Evolutionary conservation across 2,797 vertebrate species (phyloP), one percentile per base, ranked within the genome.

Genomic region (Intellagama lesueurii): DNA sequence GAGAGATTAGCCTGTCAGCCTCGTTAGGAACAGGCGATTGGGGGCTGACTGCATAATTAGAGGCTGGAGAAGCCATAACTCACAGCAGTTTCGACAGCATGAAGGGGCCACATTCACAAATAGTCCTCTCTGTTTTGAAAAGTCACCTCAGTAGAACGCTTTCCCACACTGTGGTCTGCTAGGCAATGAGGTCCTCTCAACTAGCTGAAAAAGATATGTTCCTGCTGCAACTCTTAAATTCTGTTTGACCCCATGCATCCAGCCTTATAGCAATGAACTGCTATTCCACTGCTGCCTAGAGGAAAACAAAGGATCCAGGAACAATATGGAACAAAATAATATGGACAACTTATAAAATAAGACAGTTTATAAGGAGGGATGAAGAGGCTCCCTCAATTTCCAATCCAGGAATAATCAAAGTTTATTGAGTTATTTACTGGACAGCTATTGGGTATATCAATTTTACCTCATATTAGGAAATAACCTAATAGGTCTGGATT

Each of bases 1-100:
- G 96, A 96, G 96, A 95, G 96, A 96, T 96, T 96, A 96, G 95
- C 94, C 96, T 96, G 95, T 96, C 96, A 96, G 94, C 92, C 94
- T 96, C 87, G 95, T 96, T 96, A 96, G 96, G 95, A 95, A 93
- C 91, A 94, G 95, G 93, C 95, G 95, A 96, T 95, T 96, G 96
- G 96, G 95, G 96, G 88, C 95, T 96, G 95, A 95, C 96, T 96
- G 95, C 1, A 87, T 96, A 96, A 97, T 97, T 96, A 96, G 95
- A 96, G 96, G 95, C 96, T 95, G 94, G 91, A 96, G 94, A 94
- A 95, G 93, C 95, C 94, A 96, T 96, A 97, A 97, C 94, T 96
- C 96, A 96, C 76, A 81, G 93, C 90, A 95, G 93, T 94, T 95
- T 93, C 92, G 95, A 83, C 7, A 93, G 93, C 75, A 94, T 88